Evolutionary conservation across 2,888 invertebrate genomes (phyloP), one percentile per base, ranked within the genome.

Genomic region (Acronicta aceris): DNA sequence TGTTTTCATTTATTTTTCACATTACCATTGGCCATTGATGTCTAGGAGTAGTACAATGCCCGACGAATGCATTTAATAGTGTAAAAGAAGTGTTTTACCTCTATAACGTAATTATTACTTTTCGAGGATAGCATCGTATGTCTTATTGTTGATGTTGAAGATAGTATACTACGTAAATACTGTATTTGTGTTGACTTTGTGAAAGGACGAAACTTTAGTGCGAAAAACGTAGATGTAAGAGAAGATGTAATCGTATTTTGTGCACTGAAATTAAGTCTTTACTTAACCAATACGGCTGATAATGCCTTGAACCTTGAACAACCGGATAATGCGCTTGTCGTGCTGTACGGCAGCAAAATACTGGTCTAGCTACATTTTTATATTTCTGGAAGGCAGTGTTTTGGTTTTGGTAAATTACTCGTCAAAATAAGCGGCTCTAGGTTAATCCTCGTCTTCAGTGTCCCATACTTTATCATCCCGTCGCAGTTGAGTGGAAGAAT

Each of bases 31-130:
- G 81, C 83, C 81, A 81, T 85, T 76, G 71, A 78, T 71, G 80
- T 80, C 78, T 83, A 84, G 79, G 75, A 76, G 83, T 90, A 92
- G 91, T 93, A 91, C 91, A 92, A 91, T 87, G 83, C 85, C 87
- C 81, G 87, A 81, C 82, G 51, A 71, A 78, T 91, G 92, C 93
- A 93, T 93, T 93, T 93, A 92, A 85, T 91, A 91, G 89, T 83
- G 76, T 89, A 89, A 64, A 76, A 59, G 84, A 81, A 71, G 72
- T 81, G 76, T 84, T 83, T 73, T 81, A 84, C 69, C 73, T 79
- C 71, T 79, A 56, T 80, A 81, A 78, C 75, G 73, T 81, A 79
- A 76, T 75, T 56, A 54, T 82, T 82, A 76, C 64, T 82, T 81
- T 81, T 71, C 54, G 68, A 80, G 65, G 60, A 80, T 81, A 81